Evolutionary conservation across 1,140 invertebrate genomes (phyloP), one percentile per base, ranked within the genome.

Genomic region (Diabrotica undecimpunctata): DNA sequence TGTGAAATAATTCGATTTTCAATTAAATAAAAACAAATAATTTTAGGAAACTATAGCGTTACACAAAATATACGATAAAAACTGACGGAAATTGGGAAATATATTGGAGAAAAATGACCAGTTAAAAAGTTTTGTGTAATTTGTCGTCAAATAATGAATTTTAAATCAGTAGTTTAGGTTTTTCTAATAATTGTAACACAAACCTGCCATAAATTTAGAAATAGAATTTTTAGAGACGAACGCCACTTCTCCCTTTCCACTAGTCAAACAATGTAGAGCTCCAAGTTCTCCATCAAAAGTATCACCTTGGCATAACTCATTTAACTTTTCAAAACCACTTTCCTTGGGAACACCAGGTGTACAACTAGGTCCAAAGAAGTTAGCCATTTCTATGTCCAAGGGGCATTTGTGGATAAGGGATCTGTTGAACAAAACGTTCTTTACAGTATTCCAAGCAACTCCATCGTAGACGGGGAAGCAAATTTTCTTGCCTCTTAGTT

Each of bases 181-280:
- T 25, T 25, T 25, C 25, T 25, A 54, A 53, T 36, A 1, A 36
- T 61, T 46, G 8, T 46, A 10, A 10, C 7, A 66, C 50, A 67
- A 80, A 83, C 84, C 81, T 70, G 82, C 77, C 65, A 86, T 85
- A 66, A 83, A 84, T 74, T 88, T 86, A 54, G 87, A 83, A 50
- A 90, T 86, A 5, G 87, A 87, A 54, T 85, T 86, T 61, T 87
- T 82, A 61, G 89, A 89, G 0, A 95, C 81, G 77, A 97, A 96
- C 0, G 94, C 94, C 0, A 97, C 91, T 75, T 97, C 91, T 35
- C 86, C 93, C 14, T 82, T 82, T 12, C 85, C 87, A 74, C 90
- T 87, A n/a, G 87, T 83, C 7, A 98, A 81, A 75, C 94, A 95
- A 67, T 87, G 81, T 59, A 97, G 84, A 5, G 94, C 90, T 5